phyloP scores from a whole-genome alignment of 2,888 invertebrate genomes.

The Drosophila suboccidentalis region DNA sequence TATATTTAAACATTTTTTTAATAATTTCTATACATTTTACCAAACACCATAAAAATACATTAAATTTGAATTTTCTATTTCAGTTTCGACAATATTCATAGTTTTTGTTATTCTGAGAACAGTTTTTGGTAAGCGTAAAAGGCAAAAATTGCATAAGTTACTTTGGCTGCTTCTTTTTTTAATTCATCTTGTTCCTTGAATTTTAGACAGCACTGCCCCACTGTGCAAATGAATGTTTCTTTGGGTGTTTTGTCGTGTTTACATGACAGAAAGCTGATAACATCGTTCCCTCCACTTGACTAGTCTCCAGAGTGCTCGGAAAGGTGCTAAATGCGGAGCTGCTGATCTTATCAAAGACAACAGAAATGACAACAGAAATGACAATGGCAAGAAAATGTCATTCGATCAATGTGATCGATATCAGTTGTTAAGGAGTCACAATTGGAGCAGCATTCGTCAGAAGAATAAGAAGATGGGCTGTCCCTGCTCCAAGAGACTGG shows the following conservation, averaged over 20 bases:
- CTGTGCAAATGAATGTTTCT: constrained; percentile 28
- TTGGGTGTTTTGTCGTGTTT: constrained; percentile 31
- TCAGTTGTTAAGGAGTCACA: constrained; percentile 35
- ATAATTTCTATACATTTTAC: too few species aligned
- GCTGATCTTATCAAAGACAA: constrained; percentile 44
- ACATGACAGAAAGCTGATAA: constrained; percentile 39
- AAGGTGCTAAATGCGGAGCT: not conserved
- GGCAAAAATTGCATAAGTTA: not conserved
- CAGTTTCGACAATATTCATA: too few species aligned
- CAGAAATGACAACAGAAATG: not conserved
- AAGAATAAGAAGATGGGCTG: constrained; percentile 78
- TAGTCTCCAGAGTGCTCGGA: constrained; percentile 2
- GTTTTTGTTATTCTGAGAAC: too few species aligned
- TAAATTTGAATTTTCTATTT: too few species aligned
- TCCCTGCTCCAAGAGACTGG: constrained; percentile 76
- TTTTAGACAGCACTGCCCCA: constrained; percentile 7
- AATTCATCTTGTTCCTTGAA: not conserved
- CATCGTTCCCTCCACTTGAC: constrained; percentile 17
- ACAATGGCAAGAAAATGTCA: constrained; percentile 29
- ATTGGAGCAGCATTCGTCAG: constrained; percentile 4
- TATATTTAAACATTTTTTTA: too few species aligned
- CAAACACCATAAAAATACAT: too few species aligned
- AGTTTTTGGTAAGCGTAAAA: too few species aligned
- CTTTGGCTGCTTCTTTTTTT: too few species aligned
- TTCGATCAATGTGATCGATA: constrained; percentile 42